Conservation (phyloP, 2,113 vertebrate genomes). For the Barnardius zonarius region DNA sequence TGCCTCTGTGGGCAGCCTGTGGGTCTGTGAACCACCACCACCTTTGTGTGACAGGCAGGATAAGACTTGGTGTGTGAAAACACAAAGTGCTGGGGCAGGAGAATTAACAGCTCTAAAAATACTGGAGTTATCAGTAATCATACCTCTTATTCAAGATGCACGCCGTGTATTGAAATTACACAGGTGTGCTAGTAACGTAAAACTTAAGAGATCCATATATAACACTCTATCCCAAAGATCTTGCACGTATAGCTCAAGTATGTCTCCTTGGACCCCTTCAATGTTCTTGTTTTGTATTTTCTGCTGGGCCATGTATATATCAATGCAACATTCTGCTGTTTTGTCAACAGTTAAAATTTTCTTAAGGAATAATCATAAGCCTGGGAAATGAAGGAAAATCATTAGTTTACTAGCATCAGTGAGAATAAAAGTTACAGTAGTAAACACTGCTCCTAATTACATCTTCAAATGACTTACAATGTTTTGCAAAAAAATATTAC, state of each 20-base stretch:
- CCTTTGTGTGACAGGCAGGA: too few relatives aligned
- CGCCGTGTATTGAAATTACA: neutral
- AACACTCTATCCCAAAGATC: neutral
- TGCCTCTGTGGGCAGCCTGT: rapidly evolving
- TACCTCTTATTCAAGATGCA: neutral
- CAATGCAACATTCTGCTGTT: neutral
- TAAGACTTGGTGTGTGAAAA: rapidly evolving
- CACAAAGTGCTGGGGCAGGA: neutral
- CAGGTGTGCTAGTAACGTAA: neutral
- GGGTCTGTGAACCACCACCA: neutral
- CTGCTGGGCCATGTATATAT: neutral
- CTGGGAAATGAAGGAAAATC: neutral
- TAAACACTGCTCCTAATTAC: neutral
- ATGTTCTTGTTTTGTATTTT: neutral
- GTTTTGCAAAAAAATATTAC: neutral
- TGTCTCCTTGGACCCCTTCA: neutral
- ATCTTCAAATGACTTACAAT: neutral
- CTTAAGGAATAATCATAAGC: neutral
- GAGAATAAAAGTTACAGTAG: neutral
- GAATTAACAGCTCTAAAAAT: neutral
- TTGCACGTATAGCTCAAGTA: neutral
- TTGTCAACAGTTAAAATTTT: neutral
- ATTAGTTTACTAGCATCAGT: neutral
- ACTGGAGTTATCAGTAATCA: neutral
- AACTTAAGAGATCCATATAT: rapidly evolving